Conservation (phyloP, 2,113 vertebrate genomes). For the Lagenorhynchus albirostris region DNA sequence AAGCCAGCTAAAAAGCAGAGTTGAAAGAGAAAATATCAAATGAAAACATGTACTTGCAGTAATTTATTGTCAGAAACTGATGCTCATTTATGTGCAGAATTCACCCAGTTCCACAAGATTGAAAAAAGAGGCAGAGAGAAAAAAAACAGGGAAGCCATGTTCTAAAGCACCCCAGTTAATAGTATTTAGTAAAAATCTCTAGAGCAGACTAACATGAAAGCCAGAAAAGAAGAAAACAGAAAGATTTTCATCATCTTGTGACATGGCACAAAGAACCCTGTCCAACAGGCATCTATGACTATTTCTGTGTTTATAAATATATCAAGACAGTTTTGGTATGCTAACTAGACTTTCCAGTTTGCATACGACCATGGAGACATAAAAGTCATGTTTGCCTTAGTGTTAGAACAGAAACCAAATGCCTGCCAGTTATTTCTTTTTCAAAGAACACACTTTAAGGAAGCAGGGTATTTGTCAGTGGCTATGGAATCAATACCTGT, state of each 20-base stretch:
- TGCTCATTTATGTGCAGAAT: neutral
- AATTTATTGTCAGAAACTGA: constrained; percentile 12
- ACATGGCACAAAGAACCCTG: neutral
- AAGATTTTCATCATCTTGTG: neutral
- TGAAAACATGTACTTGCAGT: neutral
- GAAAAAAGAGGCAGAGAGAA: neutral
- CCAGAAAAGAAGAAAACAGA: neutral
- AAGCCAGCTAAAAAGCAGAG: constrained; percentile 3
- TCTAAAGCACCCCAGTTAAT: neutral
- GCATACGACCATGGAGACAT: neutral
- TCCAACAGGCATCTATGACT: neutral
- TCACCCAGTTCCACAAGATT: neutral
- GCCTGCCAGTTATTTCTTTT: neutral
- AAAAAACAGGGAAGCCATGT: neutral
- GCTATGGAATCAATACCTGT: neutral
- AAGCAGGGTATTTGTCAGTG: neutral
- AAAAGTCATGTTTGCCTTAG: constrained; percentile 14
- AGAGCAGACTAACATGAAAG: constrained; percentile 31
- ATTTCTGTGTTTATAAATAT: neutral
- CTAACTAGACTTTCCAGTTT: constrained; percentile 6
- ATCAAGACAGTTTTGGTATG: neutral
- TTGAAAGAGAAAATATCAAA: constrained; percentile 31
- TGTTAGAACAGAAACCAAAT: constrained; percentile 22
- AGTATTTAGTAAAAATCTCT: neutral
- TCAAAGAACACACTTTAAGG: neutral